phyloP scores from a whole-genome alignment of 2,888 invertebrate species.

The Aricia artaxerxes region DNA sequence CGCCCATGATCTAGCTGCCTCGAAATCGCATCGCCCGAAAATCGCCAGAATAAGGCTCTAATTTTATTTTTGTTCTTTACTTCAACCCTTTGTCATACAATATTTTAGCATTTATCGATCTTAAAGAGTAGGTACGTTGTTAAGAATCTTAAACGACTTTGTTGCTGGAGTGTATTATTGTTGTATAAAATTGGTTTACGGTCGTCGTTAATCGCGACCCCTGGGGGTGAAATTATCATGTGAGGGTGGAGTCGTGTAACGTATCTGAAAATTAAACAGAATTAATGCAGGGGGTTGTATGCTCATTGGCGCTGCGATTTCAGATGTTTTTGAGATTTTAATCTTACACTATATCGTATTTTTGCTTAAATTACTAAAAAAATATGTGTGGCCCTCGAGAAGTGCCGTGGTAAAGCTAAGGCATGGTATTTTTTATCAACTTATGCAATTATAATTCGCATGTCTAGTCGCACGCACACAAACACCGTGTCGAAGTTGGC shows the following conservation, averaged over 20 bases:
- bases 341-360: background rate
- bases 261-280: conserved; percentile 1
- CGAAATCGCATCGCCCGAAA: background rate
- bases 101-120: background rate
- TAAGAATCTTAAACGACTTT: conserved; percentile 11
- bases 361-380: too few species aligned
- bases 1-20: too few species aligned
- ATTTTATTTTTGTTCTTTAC: background rate
- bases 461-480: too few species aligned
- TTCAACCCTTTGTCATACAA: background rate
- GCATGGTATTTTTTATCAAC: too few species aligned
- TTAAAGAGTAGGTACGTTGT: background rate
- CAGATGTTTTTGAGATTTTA: background rate
- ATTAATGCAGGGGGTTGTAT: background rate
- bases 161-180: background rate
- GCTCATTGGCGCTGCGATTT: background rate
- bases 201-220: background rate
- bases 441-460: too few species aligned
- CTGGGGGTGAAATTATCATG: background rate
- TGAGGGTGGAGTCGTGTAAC: background rate
- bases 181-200: background rate
- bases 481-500: too few species aligned
- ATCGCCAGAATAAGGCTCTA: background rate
- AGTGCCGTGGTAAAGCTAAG: too few species aligned
- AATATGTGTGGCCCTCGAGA: too few species aligned